Evolutionary conservation across 1,140 invertebrate genomes (phyloP).

Genomic region (Papilio helenus): DNA sequence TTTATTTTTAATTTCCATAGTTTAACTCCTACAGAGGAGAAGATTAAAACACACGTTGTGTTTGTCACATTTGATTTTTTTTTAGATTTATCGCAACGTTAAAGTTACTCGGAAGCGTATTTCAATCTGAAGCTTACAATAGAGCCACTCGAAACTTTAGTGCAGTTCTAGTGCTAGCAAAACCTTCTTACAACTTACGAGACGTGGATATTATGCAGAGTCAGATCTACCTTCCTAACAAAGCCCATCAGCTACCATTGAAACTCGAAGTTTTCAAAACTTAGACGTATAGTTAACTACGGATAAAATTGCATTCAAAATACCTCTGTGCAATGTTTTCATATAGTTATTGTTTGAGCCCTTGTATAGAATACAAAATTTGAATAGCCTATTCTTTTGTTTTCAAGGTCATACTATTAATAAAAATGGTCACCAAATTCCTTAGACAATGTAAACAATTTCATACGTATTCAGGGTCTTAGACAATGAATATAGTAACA

Average conservation of each 20-base stretch:
- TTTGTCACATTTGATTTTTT: no score
- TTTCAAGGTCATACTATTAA: no score
- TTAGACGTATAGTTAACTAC: not conserved
- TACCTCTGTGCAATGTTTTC: not conserved
- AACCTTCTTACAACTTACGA: not conserved
- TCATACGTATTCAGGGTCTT: not conserved
- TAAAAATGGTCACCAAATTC: not conserved
- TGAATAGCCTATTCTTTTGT: not conserved
- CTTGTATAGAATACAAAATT: constrained; percentile 1
- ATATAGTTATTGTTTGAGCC: not conserved
- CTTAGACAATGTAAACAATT: not conserved
- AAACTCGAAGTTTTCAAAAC: not conserved
- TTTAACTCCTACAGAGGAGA: no score
- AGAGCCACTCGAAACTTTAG: constrained; percentile 2
- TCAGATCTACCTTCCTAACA: not conserved
- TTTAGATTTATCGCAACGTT: not conserved
- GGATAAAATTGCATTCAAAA: not conserved
- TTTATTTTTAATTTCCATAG: no score
- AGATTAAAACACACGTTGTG: no score
- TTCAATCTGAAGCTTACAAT: not conserved
- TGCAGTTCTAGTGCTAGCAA: not conserved
- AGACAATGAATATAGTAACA: not conserved
- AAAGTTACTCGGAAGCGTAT: not conserved
- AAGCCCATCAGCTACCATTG: not conserved
- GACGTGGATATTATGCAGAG: not conserved